A percentile compares a stretch with the other conserved stretches of the same genome.
phyloP scores from a whole-genome alignment of 2,797 vertebrate genomes.

The Cephalopachus bancanus region DNA sequence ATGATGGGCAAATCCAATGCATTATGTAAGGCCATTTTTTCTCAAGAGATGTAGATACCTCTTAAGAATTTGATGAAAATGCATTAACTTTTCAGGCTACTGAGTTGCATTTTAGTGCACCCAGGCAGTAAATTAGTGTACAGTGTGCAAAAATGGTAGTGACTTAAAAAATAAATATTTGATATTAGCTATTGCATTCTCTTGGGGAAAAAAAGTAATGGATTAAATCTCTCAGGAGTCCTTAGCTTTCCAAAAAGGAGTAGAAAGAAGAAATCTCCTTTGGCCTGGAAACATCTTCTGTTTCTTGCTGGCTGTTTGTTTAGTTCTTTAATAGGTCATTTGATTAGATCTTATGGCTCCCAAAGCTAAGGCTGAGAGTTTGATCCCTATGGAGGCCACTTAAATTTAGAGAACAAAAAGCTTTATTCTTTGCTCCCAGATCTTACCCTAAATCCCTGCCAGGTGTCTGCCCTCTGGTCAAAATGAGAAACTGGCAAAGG shows the following conservation, averaged over 20 bases:
- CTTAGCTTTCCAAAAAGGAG: conserved; percentile 19
- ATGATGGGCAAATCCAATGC: conserved; percentile 82
- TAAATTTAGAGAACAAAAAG: conserved; percentile 78
- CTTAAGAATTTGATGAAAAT: conserved; percentile 83
- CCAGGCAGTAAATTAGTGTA: conserved; percentile 75
- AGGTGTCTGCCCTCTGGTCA: conserved; percentile 81
- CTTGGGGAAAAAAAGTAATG: background rate
- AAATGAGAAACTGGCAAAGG: conserved; percentile 73
- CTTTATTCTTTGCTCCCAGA: conserved; percentile 71
- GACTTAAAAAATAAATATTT: conserved; percentile 83
- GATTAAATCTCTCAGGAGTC: conserved; percentile 64
- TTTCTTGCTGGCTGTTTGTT: conserved; percentile 59
- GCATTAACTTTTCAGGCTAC: conserved; percentile 82
- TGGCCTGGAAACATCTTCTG: conserved; percentile 72
- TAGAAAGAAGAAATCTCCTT: conserved; percentile 61
- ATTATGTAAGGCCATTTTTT: conserved; percentile 80
- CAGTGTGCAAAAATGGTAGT: conserved; percentile 56
- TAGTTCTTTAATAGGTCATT: conserved; percentile 71
- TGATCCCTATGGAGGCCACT: conserved; percentile 72
- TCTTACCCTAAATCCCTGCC: conserved; percentile 71
- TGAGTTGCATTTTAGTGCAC: conserved; percentile 79
- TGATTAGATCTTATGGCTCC: conserved; percentile 70
- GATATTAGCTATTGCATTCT: conserved; percentile 64
- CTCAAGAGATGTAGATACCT: conserved; percentile 81
- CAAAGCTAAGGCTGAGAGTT: conserved; percentile 74